A percentile compares a stretch with the other conserved stretches of the same genome.
phyloP scores from a whole-genome alignment of 2,113 vertebrate genomes.

The Petrocephalus zakoni region DNA sequence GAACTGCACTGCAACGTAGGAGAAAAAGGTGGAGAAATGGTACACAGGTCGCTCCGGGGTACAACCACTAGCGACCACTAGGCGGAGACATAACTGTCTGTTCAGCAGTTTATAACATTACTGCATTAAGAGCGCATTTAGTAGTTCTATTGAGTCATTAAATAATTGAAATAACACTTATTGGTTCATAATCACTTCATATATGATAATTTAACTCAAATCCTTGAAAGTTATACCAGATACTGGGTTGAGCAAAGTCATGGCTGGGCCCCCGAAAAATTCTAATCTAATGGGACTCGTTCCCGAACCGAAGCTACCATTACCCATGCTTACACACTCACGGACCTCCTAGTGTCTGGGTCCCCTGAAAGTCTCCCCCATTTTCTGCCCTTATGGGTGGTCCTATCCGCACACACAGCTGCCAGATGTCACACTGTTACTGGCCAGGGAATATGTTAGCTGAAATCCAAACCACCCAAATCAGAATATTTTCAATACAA shows the following conservation, averaged over 20 bases:
- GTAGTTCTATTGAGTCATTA: not conserved
- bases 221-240: not conserved
- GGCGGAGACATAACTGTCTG: constrained; percentile 10
- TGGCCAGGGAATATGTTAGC: not conserved
- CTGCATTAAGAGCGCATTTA: not conserved
- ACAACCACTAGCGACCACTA: not conserved
- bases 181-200: not conserved
- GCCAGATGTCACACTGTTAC: not conserved
- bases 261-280: not conserved
- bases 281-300: not conserved
- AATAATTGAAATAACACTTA: not conserved
- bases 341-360: not conserved
- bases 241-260: not conserved
- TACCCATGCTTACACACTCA: not conserved
- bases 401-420: no score
- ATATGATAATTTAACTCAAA: not conserved
- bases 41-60: not conserved
- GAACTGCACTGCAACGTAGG: not conserved
- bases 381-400: not conserved
- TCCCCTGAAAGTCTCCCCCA: not conserved
- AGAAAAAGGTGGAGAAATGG: not conserved
- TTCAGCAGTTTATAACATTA: not conserved
- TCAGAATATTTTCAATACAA: not conserved
- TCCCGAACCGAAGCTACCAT: not conserved
- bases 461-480: not conserved